Evolutionary conservation across 2,888 invertebrate species (phyloP), one percentile per base, ranked within the genome.

Genomic region (Leptinotarsa juncta): DNA sequence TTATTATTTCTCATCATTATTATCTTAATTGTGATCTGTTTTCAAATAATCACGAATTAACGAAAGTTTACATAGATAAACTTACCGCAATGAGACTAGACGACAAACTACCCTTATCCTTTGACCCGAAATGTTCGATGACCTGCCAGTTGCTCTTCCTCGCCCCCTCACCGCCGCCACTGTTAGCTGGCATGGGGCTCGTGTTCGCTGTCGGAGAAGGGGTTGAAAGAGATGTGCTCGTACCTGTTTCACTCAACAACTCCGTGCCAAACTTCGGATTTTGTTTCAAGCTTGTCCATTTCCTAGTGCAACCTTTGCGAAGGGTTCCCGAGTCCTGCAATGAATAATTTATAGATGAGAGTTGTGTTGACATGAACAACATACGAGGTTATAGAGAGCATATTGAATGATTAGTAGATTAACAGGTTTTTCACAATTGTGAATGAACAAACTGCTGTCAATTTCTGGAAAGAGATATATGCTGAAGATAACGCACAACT

Each of bases 121-220:
- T 92, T 48, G 91, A 91, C 77, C 89, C 90, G 88, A 94, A 96
- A 88, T 96, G 96, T 87, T 96, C 95, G 83, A 96, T 96, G 81
- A 96, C 96, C 87, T 96, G 95, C 96, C 96, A 96, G 89, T 96
- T 96, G 83, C 95, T 95, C 87, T 95, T 95, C 87, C 92, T 92
- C 3, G 92, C 91, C 3, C 91, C 91, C 76, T 81, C 78, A 66
- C 79, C 66, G 74, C 78, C 73, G 18, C 73, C 76, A 16, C 77
- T 80, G 16, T 80, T 78, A 5, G 80, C 77, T 5, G 83, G 82
- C 75, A 84, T 78, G n/a, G 85, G 84, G 67, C 84, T 84, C 14
- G 84, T 83, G 73, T 83, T 84, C 49, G 84, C 81, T 55, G 85
- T 85, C 20, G 85, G 83, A 2, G 85, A 82, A 72, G 82, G 85